Percentiles rank a stretch among this genome's conserved stretches.
phyloP scores from a whole-genome alignment of 2,888 invertebrate species.

The Teleiodes luculella region DNA sequence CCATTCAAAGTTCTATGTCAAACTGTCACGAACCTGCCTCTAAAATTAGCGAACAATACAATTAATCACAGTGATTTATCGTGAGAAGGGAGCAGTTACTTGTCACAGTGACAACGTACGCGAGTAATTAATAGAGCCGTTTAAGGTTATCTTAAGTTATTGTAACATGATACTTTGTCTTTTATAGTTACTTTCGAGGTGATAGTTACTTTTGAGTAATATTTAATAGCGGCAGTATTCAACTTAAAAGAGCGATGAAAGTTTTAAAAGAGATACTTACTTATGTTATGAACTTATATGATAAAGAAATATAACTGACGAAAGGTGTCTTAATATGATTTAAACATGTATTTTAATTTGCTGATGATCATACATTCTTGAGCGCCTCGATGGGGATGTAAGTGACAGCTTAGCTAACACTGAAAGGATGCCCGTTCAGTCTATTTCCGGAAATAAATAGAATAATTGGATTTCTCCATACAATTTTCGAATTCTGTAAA shows the following conservation, averaged over 20 bases:
- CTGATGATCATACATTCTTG: too few relatives aligned
- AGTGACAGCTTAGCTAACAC: too few relatives aligned
- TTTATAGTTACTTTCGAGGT: not conserved
- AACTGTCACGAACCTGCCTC: conserved; percentile 18
- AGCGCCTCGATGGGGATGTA: too few relatives aligned
- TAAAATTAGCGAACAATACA: conserved; percentile 26
- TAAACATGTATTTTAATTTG: too few relatives aligned
- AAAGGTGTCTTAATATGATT: too few relatives aligned
- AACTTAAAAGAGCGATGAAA: not conserved
- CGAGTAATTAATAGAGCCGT: conserved; percentile 28
- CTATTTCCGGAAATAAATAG: too few relatives aligned
- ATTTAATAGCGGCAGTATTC: not conserved
- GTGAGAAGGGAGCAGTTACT: conserved; percentile 33
- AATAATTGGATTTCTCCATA: too few relatives aligned
- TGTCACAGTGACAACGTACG: conserved; percentile 25
- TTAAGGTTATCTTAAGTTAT: conserved; percentile 5
- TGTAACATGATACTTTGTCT: conserved; percentile 7
- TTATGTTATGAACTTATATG: not conserved
- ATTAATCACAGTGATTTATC: conserved; percentile 34
- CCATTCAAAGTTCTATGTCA: not conserved
- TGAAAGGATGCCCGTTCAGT: too few relatives aligned
- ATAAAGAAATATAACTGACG: not conserved
- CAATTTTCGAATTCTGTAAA: too few relatives aligned
- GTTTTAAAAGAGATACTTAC: not conserved
- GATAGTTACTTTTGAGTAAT: not conserved